Percentiles rank a stretch among this genome's conserved stretches.
Conservation (phyloP, 2,797 vertebrate species). For the Sternarchorhynchus goeldii region DNA sequence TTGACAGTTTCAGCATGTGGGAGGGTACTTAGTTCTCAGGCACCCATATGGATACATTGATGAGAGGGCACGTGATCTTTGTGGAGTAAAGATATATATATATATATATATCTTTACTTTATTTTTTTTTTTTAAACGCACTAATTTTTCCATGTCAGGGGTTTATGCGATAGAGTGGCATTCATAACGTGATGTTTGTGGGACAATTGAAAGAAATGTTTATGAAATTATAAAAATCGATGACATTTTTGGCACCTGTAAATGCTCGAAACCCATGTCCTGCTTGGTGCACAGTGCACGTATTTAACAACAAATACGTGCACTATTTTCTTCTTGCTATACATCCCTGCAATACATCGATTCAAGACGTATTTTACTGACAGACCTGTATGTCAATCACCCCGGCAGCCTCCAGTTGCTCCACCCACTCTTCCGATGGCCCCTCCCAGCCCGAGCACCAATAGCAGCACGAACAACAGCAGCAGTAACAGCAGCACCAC, state of each 20-base stretch:
- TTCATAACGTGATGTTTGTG: neutral
- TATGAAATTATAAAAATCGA: no score
- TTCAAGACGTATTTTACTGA: constrained; percentile 45
- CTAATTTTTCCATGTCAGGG: neutral
- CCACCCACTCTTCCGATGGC: constrained; percentile 95
- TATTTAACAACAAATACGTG: no score
- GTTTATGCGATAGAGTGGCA: neutral
- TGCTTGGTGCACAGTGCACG: no score
- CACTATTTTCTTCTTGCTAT: neutral
- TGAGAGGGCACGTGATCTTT: neutral
- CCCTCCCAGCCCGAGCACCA: constrained; percentile 95
- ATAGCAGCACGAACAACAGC: constrained; percentile 87
- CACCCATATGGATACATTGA: neutral
- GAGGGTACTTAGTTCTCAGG: neutral
- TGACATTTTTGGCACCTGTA: no score
- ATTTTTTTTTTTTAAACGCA: constrained; percentile 8
- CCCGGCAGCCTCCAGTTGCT: constrained; percentile 81
- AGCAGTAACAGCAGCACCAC: constrained; percentile 95
- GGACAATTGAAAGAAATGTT: no score
- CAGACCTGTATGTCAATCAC: constrained; percentile 60
- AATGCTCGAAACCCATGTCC: no score
- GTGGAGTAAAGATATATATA: neutral
- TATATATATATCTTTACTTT: no score
- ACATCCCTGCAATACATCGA: neutral
- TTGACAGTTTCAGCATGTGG: constrained; percentile 20